phyloP scores from a whole-genome alignment of 1,140 invertebrate genomes.

The Drosophila melanica region DNA sequence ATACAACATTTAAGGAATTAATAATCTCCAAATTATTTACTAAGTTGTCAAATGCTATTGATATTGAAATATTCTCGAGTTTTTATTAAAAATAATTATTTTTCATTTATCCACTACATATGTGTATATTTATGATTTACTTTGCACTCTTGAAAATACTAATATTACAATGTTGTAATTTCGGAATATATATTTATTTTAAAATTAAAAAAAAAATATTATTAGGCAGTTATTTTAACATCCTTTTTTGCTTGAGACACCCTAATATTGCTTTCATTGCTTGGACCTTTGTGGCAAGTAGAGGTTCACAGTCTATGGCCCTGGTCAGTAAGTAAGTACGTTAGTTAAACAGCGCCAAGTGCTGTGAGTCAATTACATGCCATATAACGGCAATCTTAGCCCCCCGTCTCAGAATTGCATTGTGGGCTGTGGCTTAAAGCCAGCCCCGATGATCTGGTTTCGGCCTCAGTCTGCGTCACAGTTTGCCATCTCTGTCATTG shows the following conservation, averaged over 20 bases:
- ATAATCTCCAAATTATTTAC: no score
- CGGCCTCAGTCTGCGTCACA: not conserved
- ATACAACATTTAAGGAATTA: no score
- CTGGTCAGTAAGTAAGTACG: conserved; percentile 50
- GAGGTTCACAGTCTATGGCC: conserved; percentile 23
- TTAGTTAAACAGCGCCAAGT: conserved; percentile 69
- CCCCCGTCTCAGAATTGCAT: conserved; percentile 11
- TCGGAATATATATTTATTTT: no score
- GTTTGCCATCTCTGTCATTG: conserved; percentile 9
- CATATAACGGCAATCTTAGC: conserved; percentile 57
- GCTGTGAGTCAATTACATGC: conserved; percentile 77
- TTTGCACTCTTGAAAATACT: no score
- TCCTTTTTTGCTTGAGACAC: conserved; percentile 8
- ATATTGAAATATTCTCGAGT: no score
- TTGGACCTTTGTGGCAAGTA: conserved; percentile 25
- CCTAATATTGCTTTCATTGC: conserved; percentile 21
- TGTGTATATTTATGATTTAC: no score
- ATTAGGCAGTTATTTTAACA: not conserved
- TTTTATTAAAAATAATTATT: no score
- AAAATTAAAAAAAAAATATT: no score
- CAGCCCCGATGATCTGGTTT: not conserved
- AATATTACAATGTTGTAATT: no score
- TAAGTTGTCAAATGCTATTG: no score
- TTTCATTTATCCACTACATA: no score
- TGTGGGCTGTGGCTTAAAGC: not conserved